phyloP scores from a whole-genome alignment of 2,797 vertebrate species.

The Botia almorhae region DNA sequence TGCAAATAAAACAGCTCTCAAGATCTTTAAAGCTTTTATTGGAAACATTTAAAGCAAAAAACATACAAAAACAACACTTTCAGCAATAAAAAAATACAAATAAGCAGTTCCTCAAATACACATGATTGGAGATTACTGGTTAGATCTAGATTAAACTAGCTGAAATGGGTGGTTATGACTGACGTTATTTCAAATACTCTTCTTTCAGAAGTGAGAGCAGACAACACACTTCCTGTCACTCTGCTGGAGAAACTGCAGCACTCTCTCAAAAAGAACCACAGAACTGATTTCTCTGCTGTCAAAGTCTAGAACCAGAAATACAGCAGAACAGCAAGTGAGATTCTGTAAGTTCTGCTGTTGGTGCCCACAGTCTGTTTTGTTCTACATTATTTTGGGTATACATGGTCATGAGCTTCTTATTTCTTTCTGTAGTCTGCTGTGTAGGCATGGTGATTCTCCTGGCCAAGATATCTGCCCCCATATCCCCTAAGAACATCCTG shows the following conservation, averaged over 20 bases:
- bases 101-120: constrained; percentile 63
- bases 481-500: constrained; percentile 79
- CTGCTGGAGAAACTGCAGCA: constrained; percentile 14
- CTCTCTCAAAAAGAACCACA: not conserved
- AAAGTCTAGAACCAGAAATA: constrained; percentile 18
- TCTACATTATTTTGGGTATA: not conserved
- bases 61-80: constrained; percentile 60
- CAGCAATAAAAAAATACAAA: constrained; percentile 52
- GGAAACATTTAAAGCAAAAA: constrained; percentile 71
- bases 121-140: constrained; percentile 50
- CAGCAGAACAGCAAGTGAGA: constrained; percentile 15
- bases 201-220: not conserved
- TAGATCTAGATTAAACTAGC: constrained; percentile 24
- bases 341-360: constrained; percentile 5
- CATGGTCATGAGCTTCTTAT: constrained; percentile 41
- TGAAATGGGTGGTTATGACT: constrained; percentile 35
- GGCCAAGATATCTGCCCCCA: constrained; percentile 70
- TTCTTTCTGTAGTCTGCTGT: constrained; percentile 79
- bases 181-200: not conserved
- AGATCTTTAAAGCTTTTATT: constrained; percentile 70
- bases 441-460: constrained; percentile 75
- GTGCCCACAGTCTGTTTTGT: constrained; percentile 23
- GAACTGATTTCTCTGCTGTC: constrained; percentile 37
- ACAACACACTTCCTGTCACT: not conserved
- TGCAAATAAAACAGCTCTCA: not conserved